Evolutionary conservation across 2,113 vertebrate genomes (phyloP).

Genomic region (Gallinago jamesoni): DNA sequence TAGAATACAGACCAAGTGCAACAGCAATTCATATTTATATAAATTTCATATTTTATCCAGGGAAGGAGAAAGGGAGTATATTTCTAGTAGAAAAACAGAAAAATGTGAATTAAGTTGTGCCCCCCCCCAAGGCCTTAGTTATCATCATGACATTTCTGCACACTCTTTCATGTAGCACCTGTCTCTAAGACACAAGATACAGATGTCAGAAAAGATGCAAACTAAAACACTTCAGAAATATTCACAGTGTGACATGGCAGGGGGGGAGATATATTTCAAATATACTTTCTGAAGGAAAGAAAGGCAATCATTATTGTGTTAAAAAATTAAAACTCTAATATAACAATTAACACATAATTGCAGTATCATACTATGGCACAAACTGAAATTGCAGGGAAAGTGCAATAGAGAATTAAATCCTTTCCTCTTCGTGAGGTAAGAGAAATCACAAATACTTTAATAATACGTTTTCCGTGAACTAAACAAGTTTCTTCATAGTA

Average conservation of each 20-base stretch:
- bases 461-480: neutral
- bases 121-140: neutral
- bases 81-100: neutral
- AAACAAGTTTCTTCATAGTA: neutral
- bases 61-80: neutral
- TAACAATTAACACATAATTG: constrained; percentile 13
- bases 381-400: neutral
- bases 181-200: neutral
- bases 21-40: neutral
- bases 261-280: neutral
- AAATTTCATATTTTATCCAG: neutral
- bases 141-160: neutral
- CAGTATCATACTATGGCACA: neutral
- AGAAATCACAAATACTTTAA: neutral
- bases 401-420: neutral
- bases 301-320: neutral
- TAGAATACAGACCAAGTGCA: neutral
- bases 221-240: constrained; percentile 2
- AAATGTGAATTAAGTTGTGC: neutral
- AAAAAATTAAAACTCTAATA: constrained; percentile 27
- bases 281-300: neutral
- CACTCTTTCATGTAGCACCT: neutral
- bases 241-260: neutral
- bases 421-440: neutral
- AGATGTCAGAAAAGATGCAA: neutral